Evolutionary conservation across 37 sponge, comb jelly and placozoan species (phyloP), one percentile per base, ranked within the genome.

Genomic region (Axinella damicornis): DNA sequence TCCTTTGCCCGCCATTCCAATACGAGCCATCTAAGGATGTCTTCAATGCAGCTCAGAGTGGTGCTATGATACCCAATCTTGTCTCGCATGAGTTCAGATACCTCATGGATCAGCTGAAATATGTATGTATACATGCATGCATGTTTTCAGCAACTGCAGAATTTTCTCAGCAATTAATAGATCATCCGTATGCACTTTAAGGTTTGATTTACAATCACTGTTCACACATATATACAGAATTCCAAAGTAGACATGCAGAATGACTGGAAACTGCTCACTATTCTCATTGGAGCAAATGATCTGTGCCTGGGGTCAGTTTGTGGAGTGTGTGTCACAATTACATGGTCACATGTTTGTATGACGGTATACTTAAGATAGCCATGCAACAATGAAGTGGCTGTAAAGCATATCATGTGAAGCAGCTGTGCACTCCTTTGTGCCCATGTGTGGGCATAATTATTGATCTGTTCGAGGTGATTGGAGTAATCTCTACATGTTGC

Each of bases 1-100:
- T 71, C 9, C 0, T 90, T 2, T 94, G 95, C 41, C 92, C 91
- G 21, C 91, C 92, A 0, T 63, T 79, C 69, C 92, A 94, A 86
- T 90, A 94, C 34, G 56, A 84, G 33, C 92, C 95, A 9, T 16
- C 21, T 14, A 72, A 88, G 69, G 95, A 94, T 81, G 92, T 90
- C 15, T 77, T 94, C 53, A 87, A 94, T 84, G 91, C 95, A 52
- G 95, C 95, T 24, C 95, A 94, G 78, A 87, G 85, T 84, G 95
- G 95, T 58, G 95, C 92, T 25, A 94, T 94, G 95, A 33, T 83
- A 0, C 84, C 77, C n/a, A 69, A 90, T 37, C 65, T 94, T 4
- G 87, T 87, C 57, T 62, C 61, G 53, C 90, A 90, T 46, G 94
- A 94, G 58, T 83, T 89, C 39, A 59, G 57, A 5, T 94, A 94